phyloP scores from a whole-genome alignment of 1,140 invertebrate genomes.

The Drosophila orena region DNA sequence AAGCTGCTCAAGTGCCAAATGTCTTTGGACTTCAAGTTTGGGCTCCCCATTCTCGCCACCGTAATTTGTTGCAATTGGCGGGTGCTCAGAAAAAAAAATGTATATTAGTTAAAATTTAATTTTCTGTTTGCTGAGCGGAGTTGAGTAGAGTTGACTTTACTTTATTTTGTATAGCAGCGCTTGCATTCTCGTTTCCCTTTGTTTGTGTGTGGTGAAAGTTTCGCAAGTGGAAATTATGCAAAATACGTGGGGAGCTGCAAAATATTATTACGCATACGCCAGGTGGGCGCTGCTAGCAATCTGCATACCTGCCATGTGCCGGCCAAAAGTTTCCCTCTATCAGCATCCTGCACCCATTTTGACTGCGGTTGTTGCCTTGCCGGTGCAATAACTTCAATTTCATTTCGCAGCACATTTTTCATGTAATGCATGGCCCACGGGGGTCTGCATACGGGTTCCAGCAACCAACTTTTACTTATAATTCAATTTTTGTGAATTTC shows the following conservation, averaged over 20 bases:
- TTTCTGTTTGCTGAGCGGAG: conserved; percentile 56
- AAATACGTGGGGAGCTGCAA: conserved; percentile 61
- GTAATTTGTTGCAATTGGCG: conserved; percentile 71
- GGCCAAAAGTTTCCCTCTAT: conserved; percentile 56
- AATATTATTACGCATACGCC: conserved; percentile 79
- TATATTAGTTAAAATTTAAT: conserved; percentile 77
- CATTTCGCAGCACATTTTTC: conserved; percentile 70
- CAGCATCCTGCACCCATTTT: conserved; percentile 23
- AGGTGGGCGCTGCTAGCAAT: conserved; percentile 50
- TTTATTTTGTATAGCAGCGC: conserved; percentile 11
- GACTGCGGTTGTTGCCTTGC: conserved; percentile 49
- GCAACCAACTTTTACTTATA: conserved; percentile 42
- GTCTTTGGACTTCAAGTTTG: conserved; percentile 46
- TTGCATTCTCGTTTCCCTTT: conserved; percentile 36
- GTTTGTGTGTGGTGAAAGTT: conserved; percentile 68
- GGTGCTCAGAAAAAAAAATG: conserved; percentile 65
- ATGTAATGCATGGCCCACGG: conserved; percentile 28
- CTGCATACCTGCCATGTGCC: conserved; percentile 52
- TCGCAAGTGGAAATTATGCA: conserved; percentile 79
- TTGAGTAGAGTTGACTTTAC: conserved; percentile 3
- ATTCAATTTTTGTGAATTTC: conserved; percentile 45
- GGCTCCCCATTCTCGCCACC: neutral
- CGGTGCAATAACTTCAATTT: conserved; percentile 69
- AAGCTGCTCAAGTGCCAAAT: conserved; percentile 73
- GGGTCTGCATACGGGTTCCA: neutral